Evolutionary conservation across 2,888 invertebrate species (phyloP), one percentile per base, ranked within the genome.

Genomic region (Protophormia terraenovae): DNA sequence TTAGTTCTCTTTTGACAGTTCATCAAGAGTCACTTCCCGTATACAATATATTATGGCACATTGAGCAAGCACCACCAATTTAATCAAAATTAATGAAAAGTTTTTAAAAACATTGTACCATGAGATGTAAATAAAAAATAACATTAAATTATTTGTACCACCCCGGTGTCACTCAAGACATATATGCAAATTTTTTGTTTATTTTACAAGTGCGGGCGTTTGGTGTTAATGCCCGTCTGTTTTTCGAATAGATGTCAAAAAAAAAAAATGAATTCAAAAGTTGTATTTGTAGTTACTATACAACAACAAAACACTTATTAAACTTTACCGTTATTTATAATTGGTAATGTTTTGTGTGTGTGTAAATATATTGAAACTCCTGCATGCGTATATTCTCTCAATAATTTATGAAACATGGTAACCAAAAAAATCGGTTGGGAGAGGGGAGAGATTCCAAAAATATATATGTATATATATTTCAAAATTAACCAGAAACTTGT

Each of bases 171-270:
- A 58, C 5, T n/a, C n/a, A 55, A 71, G 50, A 50, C 50, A 32
- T 47, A 62, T 69, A 81, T 75, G 81, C 75, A 75, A 81, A 81
- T 81, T 66, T 32, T 45, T 58, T 53, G 45, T 50, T 45, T 41
- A 53, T 76, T 82, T 45, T 45, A 76, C 53, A 82, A 76, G 82
- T 82, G 82, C 69, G 75, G 82, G 82, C 50, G 76, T 69, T 58
- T 73, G 12, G 24, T 60, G 3, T 75, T 29, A 12, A 64, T 64
- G 45, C 22, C 35, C 29, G 35, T 45, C 14, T 29, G n/a, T 0
- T 22, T 64, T 62, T 67, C 60, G 27, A 8, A n/a, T 22, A 41
- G 22, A 29, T 1, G 16, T 2, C 19, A n/a, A 10, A 24, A 32
- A 50, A 16, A 29, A 35, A 67, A 60, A 41, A 75, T 22, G n/a